Evolutionary conservation across 2,797 vertebrate genomes (phyloP), one percentile per base, ranked within the genome.

Genomic region (Gymnothorax javanicus): DNA sequence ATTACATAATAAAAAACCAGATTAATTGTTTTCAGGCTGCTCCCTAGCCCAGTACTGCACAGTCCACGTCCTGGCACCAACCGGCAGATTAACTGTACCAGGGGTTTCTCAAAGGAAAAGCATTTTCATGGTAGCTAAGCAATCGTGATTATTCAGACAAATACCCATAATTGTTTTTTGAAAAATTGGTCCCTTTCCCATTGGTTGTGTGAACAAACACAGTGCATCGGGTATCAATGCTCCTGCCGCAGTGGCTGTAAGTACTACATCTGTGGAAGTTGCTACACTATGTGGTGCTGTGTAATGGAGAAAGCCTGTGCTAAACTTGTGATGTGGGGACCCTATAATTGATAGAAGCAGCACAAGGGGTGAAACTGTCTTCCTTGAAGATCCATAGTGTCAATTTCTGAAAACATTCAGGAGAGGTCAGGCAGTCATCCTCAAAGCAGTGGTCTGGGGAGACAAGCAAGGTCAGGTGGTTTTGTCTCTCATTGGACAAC

Each of bases 51-150:
- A 54, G 77, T n/a, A 50, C 23, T 15, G 13, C 1, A 17, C 23
- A 3, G 77, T 56, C 43, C 13, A 64, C 17, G 20, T 25, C 73
- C 77, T 81, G 77, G 77, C 17, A 81, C 77, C 43, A 3, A 52
- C 15, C 43, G 27, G 13, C 33, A 77, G 25, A 15, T 13, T 77
- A 13, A 13, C 73, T 15, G 27, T 33, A 43, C 27, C 33, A 27
- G 71, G 43, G 71, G 27, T 9, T 75, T 43, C 71, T 75, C 73
- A 52, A 77, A 77, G 13, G 73, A 77, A 50, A 52, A 52, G 5
- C 43, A 33, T 77, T 77, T 77, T 77, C 73, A 77, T 7, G 73
- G 73, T 77, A 77, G 33, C 77, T 81, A 54, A 56, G 77, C 77
- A 81, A 56, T 20, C 20, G 23, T 81, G 77, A 81, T 54, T 81